Evolutionary conservation across 1,140 invertebrate genomes (phyloP), one percentile per base, ranked within the genome.

Genomic region (Apolygus lucorum): DNA sequence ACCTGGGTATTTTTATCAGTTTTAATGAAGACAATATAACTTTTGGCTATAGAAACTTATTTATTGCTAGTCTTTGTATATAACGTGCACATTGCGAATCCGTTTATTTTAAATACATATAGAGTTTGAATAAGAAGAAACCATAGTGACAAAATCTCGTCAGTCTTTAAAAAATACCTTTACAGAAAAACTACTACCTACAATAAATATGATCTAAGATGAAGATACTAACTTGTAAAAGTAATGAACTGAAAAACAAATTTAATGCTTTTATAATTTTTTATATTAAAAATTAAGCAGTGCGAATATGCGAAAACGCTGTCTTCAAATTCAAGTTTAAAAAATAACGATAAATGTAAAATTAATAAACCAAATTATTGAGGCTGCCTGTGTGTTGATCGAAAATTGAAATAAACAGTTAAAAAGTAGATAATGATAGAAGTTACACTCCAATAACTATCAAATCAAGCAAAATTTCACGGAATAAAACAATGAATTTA

Each of bases 11-110:
- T 59, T 59, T 27, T 59, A 59, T 68, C 52, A 59, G 42, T 68
- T 62, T 28, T 29, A 49, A 59, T 59, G 52, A 68, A 68, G 67
- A 68, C 67, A 68, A 68, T 68, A 68, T 68, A 66, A 66, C 17
- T 29, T 27, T 26, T 13, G 27, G 29, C 29, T 66, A 26, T 27
- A 64, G 28, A 28, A 64, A 64, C n/a, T 64, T 64, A 64, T 26
- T 27, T 64, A 64, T 26, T n/a, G 27, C 27, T 34, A 34, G 29
- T 66, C 14, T 66, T 29, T 66, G 27, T 66, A n/a, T 29, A 66
- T 27, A 64, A 13, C 28, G n/a, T 29, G 64, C 27, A 29, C 29
- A 42, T 66, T 42, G 64, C 27, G 17, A 34, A 66, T 24, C 27
- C 64, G 13, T 24, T 25, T 34, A n/a, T 66, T 29, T 29, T 21